phyloP scores from a whole-genome alignment of 2,113 vertebrate species.

The Miniopterus natalensis region DNA sequence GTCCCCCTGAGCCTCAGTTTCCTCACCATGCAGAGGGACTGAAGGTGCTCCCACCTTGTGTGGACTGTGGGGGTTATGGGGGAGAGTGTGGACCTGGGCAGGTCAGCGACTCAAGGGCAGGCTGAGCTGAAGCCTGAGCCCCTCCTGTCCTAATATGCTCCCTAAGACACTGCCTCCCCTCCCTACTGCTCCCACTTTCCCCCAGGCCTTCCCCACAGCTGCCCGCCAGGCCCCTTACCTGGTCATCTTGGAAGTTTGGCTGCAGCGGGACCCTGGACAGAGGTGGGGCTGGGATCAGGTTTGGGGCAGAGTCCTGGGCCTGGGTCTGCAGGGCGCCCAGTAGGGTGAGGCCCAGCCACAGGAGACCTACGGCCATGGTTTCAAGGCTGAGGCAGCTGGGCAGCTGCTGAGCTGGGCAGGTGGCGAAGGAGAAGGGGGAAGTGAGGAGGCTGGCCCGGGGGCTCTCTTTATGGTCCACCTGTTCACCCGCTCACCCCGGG shows the following conservation, averaged over 20 bases:
- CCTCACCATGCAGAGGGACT: not conserved
- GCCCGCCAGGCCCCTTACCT: constrained; percentile 41
- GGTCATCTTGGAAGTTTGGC: constrained; percentile 44
- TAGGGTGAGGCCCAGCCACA: constrained; percentile 71
- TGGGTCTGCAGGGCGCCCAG: constrained; percentile 51
- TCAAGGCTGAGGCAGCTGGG: not conserved
- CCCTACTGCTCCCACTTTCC: not conserved
- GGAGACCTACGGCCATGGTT: constrained; percentile 28
- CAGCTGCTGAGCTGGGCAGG: not conserved
- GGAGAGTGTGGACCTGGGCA: not conserved
- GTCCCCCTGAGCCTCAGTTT: not conserved
- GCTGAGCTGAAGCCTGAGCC: not conserved
- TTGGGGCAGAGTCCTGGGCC: not conserved
- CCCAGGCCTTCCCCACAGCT: not conserved
- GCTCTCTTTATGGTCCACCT: constrained; percentile 60
- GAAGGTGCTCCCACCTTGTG: not conserved
- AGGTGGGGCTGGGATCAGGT: not conserved
- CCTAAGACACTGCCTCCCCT: not conserved
- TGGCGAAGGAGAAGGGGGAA: not conserved
- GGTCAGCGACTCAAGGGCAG: rapidly evolving
- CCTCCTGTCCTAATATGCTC: no score
- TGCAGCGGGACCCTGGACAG: constrained; percentile 51
- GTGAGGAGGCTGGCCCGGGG: not conserved
- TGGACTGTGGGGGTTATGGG: not conserved
- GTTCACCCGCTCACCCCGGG: not conserved